Evolutionary conservation across 1,140 invertebrate genomes (phyloP), one percentile per base, ranked within the genome.

Genomic region (Apis cerana): DNA sequence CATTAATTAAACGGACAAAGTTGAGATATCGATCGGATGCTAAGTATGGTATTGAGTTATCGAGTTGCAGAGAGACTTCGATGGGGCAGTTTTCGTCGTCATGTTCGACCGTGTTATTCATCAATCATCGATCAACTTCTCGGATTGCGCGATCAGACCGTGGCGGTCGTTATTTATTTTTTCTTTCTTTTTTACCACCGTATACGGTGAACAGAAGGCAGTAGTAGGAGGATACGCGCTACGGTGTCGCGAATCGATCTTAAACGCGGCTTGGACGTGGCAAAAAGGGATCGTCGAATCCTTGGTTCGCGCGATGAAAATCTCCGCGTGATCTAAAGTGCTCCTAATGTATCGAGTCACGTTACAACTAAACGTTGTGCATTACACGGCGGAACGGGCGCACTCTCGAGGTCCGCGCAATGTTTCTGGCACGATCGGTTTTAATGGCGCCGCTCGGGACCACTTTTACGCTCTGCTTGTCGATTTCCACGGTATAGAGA

Each of bases 181-280:
- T 7, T 43, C 3, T 43, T 7, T 10, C 23, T 43, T 43, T 43
- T 43, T 43, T 43, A 33, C 33, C 33, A 33, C 2, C 33, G 33
- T 7, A 7, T 43, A 43, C 0, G 0, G 33, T 33, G 4, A 33
- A 33, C 33, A 48, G 12, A 48, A 12, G 21, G 27, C 27, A 11
- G 21, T 19, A 23, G 19, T 21, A n/a, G 13, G 23, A 19, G 52
- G 33, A 43, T 52, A 23, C 10, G 9, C 1, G 10, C 3, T 13
- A 43, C 68, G 8, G 33, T 74, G 62, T 75, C 80, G 62, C 43
- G 80, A 27, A 56, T 59, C 62, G 33, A 75, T 81, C 71, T 81
- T 58, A 58, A 67, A 27, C 77, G 19, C n/a, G 27, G 1, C 27
- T 27, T 64, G 50, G 23, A 52, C 54, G 19, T 27, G 58, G 58